Base-by-base conservation (phyloP, 2,797 vertebrate genomes). In the Melanotaenia trifasciata region DNA sequence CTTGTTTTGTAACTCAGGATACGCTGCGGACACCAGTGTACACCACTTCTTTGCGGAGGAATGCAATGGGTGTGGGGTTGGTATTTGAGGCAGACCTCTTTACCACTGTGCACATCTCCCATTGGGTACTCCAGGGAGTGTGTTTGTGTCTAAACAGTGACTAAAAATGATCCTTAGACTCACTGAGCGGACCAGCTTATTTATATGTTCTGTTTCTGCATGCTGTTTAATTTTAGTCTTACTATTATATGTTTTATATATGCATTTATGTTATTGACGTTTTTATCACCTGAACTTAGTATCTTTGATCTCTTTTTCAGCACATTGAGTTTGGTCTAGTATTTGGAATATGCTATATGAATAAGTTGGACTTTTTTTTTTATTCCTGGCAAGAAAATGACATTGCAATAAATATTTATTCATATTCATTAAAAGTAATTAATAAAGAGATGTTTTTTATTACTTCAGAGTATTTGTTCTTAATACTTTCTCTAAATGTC, bases 31-130 rank as follows among this genome's bases (percentile, higher is more conserved):
- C 97, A 0, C 98, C 98, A 0, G 97, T 99, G 74, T 99, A 99
- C 89, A 98, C 96, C 0, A 99, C 98, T 0, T 98, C 98, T 57
- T 85, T 93, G 93, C 89, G 97, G 38, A 95, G 97, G 85, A 97
- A 98, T 0, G 96, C 97, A 0, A 98, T 98, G 98, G 96, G 97
- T 0, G 88, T 94, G 0, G 98, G 98, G 30, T 80, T 99, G 54
- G 97, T 99, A 0, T 99, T 99, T 64, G 97, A 99, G 82, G 98
- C 98, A 0, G 97, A 99, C 67, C 96, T 99, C 59, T 95, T 89
- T 72, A 99, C 97, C 2, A 93, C 92, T 0, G 92, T 85, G 79
- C 97, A 99, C 87, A 84, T 94, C 59, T 99, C 97, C 20, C 96
- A 98, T 58, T 98, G 98, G 97, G 97, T 99, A 35, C 95, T 99